These are phyloP conservation scores for Spilosoma lubricipeda DNA, from an alignment of 2,888 invertebrate species.

Conservation along the genomic window DNA sequence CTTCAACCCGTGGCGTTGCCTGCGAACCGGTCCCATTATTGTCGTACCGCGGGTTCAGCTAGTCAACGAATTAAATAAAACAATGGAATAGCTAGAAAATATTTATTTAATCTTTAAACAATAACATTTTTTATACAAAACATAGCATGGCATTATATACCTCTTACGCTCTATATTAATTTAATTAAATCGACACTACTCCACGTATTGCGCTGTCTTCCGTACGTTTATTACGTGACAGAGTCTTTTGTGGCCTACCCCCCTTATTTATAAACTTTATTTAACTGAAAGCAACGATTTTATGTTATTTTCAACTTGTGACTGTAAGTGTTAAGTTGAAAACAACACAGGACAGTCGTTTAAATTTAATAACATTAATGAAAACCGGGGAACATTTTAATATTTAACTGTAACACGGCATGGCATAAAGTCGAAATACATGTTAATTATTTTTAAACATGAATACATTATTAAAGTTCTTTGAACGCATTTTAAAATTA, in stretches of 20 bases:
- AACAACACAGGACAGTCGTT: too few relatives aligned
- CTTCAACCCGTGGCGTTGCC: too few relatives aligned
- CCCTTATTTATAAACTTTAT: too few relatives aligned
- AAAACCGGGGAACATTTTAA: not conserved
- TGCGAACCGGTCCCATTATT: too few relatives aligned
- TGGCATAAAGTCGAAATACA: not conserved
- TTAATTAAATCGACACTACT: slow-evolving; percentile 10
- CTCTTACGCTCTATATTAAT: slow-evolving; percentile 45
- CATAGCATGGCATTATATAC: slow-evolving; percentile 68
- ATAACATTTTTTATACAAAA: slow-evolving; percentile 64
- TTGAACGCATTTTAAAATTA: too few relatives aligned
- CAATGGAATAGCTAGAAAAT: slow-evolving; percentile 65
- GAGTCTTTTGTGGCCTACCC: not conserved
- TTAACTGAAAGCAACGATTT: too few relatives aligned
- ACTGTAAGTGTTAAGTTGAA: too few relatives aligned
- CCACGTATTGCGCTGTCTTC: slow-evolving; percentile 1
- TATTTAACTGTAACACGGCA: not conserved
- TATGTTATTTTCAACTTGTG: too few relatives aligned
- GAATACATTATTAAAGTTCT: not conserved
- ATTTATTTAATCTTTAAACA: slow-evolving; percentile 71
- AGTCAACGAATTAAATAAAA: slow-evolving; percentile 52
- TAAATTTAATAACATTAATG: too few relatives aligned
- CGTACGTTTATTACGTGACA: not conserved
- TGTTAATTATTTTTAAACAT: not conserved
- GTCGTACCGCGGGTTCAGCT: too few relatives aligned